Base-by-base conservation (phyloP, 2,888 invertebrate species). In the Cephonodes hylas region DNA sequence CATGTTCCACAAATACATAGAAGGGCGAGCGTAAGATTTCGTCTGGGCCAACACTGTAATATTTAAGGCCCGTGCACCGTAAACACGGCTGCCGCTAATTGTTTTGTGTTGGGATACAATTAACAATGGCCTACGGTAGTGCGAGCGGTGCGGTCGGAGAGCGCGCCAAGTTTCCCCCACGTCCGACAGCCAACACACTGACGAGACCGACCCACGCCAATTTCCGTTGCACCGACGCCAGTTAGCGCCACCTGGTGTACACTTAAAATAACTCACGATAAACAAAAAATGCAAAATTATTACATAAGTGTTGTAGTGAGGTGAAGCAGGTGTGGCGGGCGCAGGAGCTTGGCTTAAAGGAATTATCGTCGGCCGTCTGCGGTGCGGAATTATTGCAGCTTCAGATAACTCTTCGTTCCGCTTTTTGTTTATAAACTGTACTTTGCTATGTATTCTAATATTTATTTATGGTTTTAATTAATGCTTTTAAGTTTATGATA, bases 31-130 rank as follows among this genome's bases (percentile, higher is more conserved):
- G 25, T 44, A 44, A 59, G 27, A 27, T 44, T 59, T 59, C 2
- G 42, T 42, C 22, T 44, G 42, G n/a, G 44, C 1, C 10, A 10
- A 18, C 25, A 18, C 44, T 58, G 42, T 27, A 44, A 25, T 58
- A 44, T 58, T 48, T 48, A 48, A 48, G 53, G 25, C 18, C n/a
- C 53, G 18, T 53, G 31, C 31, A 31, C 53, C 18, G 53, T 53
- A 42, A 42, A 72, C 73, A 65, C 80, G 74, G 78, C 74, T 81
- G 77, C 67, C 75, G 74, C 77, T 82, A 83, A 87, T 86, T 83
- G 84, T 86, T 85, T 86, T 84, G 78, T 82, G 79, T 79, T 75
- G 76, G 74, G 78, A 73, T 76, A 81, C 80, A 84, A 85, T 85
- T 85, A 85, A 81, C 80, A 76, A 53, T 73, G 75, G 73, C 66